phyloP scores from a whole-genome alignment of 2,113 vertebrate species.

The Cheilinus undulatus region DNA sequence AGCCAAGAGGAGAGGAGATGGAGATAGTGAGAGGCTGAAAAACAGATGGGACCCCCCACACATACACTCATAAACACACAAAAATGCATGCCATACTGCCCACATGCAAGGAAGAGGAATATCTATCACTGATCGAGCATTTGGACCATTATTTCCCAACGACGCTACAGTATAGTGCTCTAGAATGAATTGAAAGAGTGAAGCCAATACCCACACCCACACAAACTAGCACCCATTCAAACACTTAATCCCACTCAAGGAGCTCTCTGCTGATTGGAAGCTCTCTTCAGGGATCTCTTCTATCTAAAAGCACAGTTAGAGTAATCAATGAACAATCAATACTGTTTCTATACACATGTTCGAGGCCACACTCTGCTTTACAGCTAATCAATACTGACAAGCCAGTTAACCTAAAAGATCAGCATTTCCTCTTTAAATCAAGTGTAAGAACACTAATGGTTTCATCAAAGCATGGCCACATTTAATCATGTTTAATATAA shows the following conservation, averaged over 20 bases:
- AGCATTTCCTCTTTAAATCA: background rate
- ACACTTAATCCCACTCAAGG: constrained; percentile 2
- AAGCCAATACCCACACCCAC: too few relatives aligned
- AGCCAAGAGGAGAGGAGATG: constrained; percentile 46
- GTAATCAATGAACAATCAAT: constrained; percentile 41
- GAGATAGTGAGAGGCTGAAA: constrained; percentile 38
- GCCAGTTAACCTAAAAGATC: constrained; percentile 6
- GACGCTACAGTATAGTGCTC: background rate
- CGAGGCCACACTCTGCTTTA: background rate
- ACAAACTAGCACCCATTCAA: background rate
- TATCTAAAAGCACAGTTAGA: constrained; percentile 6
- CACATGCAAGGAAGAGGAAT: constrained; percentile 15
- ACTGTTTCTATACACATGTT: background rate
- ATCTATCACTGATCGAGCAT: background rate
- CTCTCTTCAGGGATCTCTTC: background rate
- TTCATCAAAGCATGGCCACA: background rate
- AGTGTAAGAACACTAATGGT: background rate
- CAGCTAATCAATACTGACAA: constrained; percentile 11
- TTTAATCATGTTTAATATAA: background rate
- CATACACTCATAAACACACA: constrained; percentile 24
- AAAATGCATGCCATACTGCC: background rate
- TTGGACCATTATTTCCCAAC: background rate
- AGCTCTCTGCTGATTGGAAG: constrained; percentile 20
- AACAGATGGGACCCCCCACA: constrained; percentile 58
- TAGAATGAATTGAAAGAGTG: too few relatives aligned